Base-by-base conservation (phyloP, 2,797 vertebrate species). In the Sebastes diploproa region DNA sequence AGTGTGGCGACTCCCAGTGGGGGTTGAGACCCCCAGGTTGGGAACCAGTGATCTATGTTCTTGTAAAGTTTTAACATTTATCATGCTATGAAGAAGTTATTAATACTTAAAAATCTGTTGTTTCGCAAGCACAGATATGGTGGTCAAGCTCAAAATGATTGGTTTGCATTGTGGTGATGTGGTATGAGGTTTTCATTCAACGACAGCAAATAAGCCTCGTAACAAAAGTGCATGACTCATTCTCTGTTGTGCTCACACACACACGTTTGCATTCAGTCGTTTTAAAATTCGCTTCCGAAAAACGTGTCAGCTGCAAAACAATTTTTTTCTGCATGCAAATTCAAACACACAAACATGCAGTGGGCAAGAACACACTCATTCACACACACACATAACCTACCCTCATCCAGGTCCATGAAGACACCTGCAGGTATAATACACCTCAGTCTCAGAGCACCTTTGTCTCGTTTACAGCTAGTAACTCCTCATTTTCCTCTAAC, bases 371-470 rank as follows among this genome's bases (percentile, higher is more conserved):
- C 77, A 10, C 61, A 65, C 22, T 12, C 22, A 42, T 27, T 68
- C 54, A 46, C 60, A 77, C 55, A 77, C 55, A 78, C 50, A 81
- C 79, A 68, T 23, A 70, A 83, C 96, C 83, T 96, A 96, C 96
- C 96, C 62, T 93, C 92, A 85, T 95, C 92, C 82, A 94, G 93
- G 86, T 96, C 95, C 93, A 96, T 90, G 90, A 96, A 92, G 89
- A 96, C 85, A 95, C 96, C 96, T 96, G 96, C 88, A 94, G 90
- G 91, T 81, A 95, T 60, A 95, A 90, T 72, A 96, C 68, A 95
- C 75, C 90, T 93, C 90, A 94, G 91, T 94, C 84, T 89, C 89
- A 86, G 90, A 90, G 72, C 60, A 50, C 20, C 66, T 85, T 83
- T 2, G 64, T 72, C 42, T 72, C 5, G 11, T 75, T 60, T 46